Percentiles rank a stretch among this genome's conserved stretches.
phyloP scores from a whole-genome alignment of 2,888 invertebrate genomes.

The Hoplodrina blanda region DNA sequence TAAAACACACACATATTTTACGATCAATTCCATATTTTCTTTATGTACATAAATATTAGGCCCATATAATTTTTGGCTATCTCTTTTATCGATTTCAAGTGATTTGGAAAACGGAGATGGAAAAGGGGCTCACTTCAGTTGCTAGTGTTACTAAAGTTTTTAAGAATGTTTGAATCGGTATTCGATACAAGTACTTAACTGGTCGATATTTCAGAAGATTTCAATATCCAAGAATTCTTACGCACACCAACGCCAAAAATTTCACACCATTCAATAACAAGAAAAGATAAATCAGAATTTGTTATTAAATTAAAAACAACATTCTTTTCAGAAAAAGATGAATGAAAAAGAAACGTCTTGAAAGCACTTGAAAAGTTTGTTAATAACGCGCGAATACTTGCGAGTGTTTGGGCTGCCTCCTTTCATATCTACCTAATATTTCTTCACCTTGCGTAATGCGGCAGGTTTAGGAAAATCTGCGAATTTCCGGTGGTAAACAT shows the following conservation, averaged over 20 bases:
- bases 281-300: conserved; percentile 26
- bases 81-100: too few relatives aligned
- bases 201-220: not conserved
- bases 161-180: conserved; percentile 1
- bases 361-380: conserved; percentile 40
- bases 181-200: not conserved
- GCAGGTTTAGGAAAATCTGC: not conserved
- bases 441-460: conserved; percentile 19
- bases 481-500: conserved; percentile 23
- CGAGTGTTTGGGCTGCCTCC: conserved; percentile 11
- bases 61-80: too few relatives aligned
- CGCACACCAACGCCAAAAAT: too few relatives aligned
- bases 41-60: too few relatives aligned
- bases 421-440: conserved; percentile 30
- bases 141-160: not conserved
- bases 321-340: conserved; percentile 18
- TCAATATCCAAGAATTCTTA: not conserved
- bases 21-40: too few relatives aligned
- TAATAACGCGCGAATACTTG: conserved; percentile 40
- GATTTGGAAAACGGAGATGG: not conserved
- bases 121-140: not conserved
- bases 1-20: too few relatives aligned
- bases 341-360: conserved; percentile 10
- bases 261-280: not conserved
- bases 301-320: conserved; percentile 31